Conservation (phyloP, 2,888 invertebrate genomes). For the Harmothoe impar region DNA sequence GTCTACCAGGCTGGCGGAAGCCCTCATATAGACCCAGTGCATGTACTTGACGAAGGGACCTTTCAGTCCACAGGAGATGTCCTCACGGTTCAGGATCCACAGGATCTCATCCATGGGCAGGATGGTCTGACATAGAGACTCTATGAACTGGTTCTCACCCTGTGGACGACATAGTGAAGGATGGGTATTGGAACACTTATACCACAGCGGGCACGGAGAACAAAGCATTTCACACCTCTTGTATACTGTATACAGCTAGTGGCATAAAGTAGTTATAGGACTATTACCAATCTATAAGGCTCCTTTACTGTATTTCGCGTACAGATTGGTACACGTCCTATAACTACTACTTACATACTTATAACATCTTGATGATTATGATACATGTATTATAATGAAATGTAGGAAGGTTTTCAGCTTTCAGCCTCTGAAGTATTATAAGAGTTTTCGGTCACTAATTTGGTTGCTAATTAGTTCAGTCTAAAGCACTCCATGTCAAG, state of each 20-base stretch:
- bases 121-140: conserved; percentile 83
- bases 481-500: no score
- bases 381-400: background rate
- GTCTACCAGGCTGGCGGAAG: conserved; percentile 77
- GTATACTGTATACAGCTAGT: no score
- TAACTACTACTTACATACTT: background rate
- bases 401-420: no score
- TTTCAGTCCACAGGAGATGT: conserved; percentile 80
- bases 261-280: no score
- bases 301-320: no score
- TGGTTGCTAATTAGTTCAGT: no score
- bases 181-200: background rate
- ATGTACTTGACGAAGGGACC: conserved; percentile 82
- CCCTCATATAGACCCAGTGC: conserved; percentile 83
- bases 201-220: no score
- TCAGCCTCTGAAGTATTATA: no score
- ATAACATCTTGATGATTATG: background rate
- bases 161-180: conserved; percentile 65
- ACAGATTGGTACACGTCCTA: no score
- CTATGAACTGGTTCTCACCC: conserved; percentile 84
- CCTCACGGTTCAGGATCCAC: conserved; percentile 80
- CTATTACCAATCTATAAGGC: no score
- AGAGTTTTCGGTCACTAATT: no score
- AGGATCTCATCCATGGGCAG: conserved; percentile 82
- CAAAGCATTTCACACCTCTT: no score